Percentiles rank a stretch among this genome's conserved stretches.
Evolutionary conservation across 2,888 invertebrate genomes (phyloP).

Genomic region (Eupeodes latifasciatus): DNA sequence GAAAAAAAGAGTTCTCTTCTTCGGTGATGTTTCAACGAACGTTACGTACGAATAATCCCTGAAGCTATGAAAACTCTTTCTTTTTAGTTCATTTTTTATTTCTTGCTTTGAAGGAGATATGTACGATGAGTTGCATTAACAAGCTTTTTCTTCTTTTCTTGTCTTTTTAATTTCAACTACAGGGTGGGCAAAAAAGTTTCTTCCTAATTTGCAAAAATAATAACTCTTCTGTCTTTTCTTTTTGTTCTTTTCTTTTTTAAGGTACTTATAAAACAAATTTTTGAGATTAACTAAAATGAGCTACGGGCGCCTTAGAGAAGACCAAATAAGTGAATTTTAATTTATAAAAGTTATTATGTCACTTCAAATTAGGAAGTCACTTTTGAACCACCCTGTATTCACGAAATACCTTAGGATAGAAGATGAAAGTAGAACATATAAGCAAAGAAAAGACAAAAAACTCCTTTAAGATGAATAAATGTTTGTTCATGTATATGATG

Average conservation of each 20-base stretch:
- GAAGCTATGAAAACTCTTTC: background rate
- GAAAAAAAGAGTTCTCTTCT: background rate
- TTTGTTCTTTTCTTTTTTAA: no score
- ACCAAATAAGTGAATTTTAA: no score
- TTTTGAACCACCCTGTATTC: no score
- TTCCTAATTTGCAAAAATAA: no score
- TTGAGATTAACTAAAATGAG: no score
- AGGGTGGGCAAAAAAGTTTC: no score
- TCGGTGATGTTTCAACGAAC: constrained; percentile 2
- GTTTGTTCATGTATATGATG: background rate
- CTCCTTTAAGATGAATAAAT: background rate
- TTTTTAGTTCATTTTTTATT: background rate
- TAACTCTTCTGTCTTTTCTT: no score
- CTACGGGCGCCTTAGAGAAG: no score
- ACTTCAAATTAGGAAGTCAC: no score
- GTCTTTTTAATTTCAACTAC: background rate
- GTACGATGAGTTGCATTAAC: background rate
- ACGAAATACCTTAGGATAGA: background rate
- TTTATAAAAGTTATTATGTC: no score
- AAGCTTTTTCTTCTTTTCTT: background rate
- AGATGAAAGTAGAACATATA: background rate
- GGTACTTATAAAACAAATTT: no score
- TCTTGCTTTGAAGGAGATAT: background rate
- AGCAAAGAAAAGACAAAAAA: background rate
- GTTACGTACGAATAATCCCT: constrained; percentile 2